These are phyloP conservation scores for Polypterus bichir DNA, from an alignment of 2,113 vertebrate species.

Conservation along the genomic window DNA sequence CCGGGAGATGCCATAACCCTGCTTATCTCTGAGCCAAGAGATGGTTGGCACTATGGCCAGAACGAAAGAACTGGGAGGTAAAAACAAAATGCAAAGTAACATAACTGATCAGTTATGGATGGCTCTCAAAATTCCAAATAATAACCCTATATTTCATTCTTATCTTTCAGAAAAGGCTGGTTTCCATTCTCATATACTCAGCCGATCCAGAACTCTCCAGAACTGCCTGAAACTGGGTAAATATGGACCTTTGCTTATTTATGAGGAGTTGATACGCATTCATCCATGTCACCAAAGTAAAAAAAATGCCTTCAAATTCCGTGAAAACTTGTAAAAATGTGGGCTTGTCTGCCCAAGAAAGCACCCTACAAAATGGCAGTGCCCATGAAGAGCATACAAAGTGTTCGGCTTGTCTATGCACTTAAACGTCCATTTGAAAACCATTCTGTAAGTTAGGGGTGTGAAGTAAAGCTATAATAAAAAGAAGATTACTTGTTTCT, in stretches of 20 bases:
- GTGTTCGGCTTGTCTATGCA: too few species aligned
- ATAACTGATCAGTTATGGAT: background rate
- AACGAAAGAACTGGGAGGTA: constrained; percentile 62
- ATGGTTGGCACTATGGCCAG: constrained; percentile 72
- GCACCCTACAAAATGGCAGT: too few species aligned
- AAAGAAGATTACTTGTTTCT: too few species aligned
- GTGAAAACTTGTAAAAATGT: too few species aligned
- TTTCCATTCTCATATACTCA: constrained; percentile 73
- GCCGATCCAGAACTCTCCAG: constrained; percentile 34
- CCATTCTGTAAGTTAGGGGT: too few species aligned
- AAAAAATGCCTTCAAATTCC: background rate
- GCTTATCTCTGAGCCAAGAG: constrained; percentile 63
- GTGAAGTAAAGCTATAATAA: too few species aligned
- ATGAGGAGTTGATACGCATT: background rate
- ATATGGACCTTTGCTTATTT: background rate
- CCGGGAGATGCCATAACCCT: constrained; percentile 54
- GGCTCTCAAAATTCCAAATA: background rate
- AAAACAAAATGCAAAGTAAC: background rate
- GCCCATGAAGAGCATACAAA: too few species aligned
- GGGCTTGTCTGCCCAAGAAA: too few species aligned
- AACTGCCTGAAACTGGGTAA: constrained; percentile 42
- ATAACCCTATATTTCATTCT: too few species aligned
- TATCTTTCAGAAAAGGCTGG: constrained; percentile 62
- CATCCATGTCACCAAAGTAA: too few species aligned
- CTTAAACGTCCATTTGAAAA: too few species aligned